Percentiles rank a stretch among this genome's conserved stretches.
Evolutionary conservation across 2,113 vertebrate genomes (phyloP).

Genomic region (Rhineura floridana): DNA sequence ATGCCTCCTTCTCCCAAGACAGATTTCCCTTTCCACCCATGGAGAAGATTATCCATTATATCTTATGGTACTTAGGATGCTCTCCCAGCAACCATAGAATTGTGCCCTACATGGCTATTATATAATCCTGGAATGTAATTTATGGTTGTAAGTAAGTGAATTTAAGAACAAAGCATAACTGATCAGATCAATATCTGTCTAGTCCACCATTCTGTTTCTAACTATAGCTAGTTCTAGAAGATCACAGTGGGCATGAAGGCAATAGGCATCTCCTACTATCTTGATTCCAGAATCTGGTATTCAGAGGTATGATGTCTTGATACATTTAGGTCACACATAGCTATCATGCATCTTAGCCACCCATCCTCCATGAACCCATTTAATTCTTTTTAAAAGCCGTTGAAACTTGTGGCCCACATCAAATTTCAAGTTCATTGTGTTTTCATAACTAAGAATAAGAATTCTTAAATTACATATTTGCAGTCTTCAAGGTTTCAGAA

Average conservation of each 20-base stretch:
- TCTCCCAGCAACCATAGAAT: too few relatives aligned
- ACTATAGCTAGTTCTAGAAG: neutral
- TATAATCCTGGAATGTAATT: neutral
- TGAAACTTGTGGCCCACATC: neutral
- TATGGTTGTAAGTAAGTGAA: neutral
- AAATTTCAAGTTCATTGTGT: neutral
- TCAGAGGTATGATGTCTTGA: neutral
- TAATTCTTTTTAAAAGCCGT: neutral
- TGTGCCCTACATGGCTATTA: neutral
- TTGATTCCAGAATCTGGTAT: neutral
- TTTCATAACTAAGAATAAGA: neutral
- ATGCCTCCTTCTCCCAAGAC: too few relatives aligned
- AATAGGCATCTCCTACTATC: neutral
- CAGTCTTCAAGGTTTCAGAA: slow-evolving; percentile 18
- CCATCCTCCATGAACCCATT: neutral
- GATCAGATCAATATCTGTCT: neutral
- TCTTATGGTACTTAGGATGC: too few relatives aligned
- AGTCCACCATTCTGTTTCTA: neutral
- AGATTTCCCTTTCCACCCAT: too few relatives aligned
- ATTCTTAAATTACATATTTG: slow-evolving; percentile 6
- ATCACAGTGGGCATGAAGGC: neutral
- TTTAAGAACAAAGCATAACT: neutral
- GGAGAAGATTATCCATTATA: too few relatives aligned
- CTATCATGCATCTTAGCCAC: neutral
- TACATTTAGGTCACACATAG: neutral